Percentiles rank a stretch among this genome's conserved stretches.
phyloP scores from a whole-genome alignment of 1,140 invertebrate species.

The Trichonephila clavata region DNA sequence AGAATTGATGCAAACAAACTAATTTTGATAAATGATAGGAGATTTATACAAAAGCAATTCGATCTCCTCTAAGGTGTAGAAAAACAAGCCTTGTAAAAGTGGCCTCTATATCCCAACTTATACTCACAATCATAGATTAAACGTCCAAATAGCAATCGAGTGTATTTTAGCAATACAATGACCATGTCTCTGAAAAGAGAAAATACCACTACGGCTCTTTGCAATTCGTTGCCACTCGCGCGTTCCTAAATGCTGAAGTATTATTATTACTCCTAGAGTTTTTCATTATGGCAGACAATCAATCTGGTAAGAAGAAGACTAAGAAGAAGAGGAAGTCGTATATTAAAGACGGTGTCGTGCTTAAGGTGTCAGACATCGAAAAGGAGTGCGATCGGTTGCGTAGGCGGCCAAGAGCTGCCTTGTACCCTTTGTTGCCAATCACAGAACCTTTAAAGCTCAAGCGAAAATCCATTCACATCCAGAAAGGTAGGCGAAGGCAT shows the following conservation, averaged over 20 bases:
- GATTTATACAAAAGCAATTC: neutral
- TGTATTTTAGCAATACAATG: slow-evolving; percentile 46
- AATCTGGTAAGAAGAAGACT: neutral
- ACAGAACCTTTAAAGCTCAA: slow-evolving; percentile 66
- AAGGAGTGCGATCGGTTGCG: slow-evolving; percentile 59
- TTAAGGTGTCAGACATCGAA: slow-evolving; percentile 72
- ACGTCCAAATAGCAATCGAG: slow-evolving; percentile 57
- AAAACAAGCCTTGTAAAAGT: slow-evolving; percentile 56
- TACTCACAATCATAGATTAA: slow-evolving; percentile 52
- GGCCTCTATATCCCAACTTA: slow-evolving; percentile 54
- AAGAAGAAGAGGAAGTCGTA: slow-evolving; percentile 48
- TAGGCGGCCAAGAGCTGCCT: slow-evolving; percentile 52
- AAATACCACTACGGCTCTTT: neutral
- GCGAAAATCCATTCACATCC: slow-evolving; percentile 2
- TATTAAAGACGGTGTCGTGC: slow-evolving; percentile 68
- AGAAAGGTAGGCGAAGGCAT: slow-evolving; percentile 26
- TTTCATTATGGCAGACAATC: slow-evolving; percentile 71
- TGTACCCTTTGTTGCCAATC: slow-evolving; percentile 72
- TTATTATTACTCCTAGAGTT: neutral
- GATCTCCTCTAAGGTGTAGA: neutral
- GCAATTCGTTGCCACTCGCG: neutral
- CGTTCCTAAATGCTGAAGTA: slow-evolving; percentile 51
- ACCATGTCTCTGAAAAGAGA: neutral
- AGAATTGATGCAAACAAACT: neutral
- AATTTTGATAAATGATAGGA: slow-evolving; percentile 3